These are phyloP conservation scores for Ophion ventricosus DNA, from an alignment of 2,888 invertebrate species.

Conservation along the genomic window DNA sequence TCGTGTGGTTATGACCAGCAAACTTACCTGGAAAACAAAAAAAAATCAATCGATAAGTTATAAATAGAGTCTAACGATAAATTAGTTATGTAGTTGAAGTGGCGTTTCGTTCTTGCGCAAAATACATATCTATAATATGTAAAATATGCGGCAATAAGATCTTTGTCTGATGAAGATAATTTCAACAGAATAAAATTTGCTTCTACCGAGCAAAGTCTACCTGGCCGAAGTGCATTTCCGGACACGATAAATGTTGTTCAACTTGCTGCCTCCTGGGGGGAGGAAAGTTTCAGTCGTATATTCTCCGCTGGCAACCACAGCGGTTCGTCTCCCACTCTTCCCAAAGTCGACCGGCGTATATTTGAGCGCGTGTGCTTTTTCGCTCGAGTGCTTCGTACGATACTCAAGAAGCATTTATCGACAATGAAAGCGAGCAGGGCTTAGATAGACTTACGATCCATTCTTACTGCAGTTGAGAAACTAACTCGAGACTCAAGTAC, in stretches of 20 bases:
- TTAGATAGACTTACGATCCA: neutral
- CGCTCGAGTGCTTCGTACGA: conserved; percentile 38
- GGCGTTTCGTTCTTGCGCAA: too few species aligned
- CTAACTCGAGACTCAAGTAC: neutral
- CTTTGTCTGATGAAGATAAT: neutral
- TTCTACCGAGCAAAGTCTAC: neutral
- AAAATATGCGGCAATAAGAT: neutral
- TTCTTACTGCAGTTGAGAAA: conserved; percentile 17
- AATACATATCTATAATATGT: neutral
- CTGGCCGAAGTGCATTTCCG: neutral
- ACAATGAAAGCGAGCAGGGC: conserved; percentile 25
- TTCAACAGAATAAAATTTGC: neutral
- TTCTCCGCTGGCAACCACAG: neutral
- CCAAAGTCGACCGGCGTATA: conserved; percentile 24
- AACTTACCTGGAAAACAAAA: conserved; percentile 61
- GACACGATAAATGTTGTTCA: neutral
- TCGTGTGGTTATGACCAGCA: neutral
- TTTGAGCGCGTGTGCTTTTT: conserved; percentile 13
- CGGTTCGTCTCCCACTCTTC: neutral
- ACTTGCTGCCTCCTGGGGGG: neutral
- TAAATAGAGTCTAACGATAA: neutral
- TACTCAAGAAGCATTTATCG: conserved; percentile 31
- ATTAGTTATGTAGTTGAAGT: neutral
- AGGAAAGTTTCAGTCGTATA: neutral
- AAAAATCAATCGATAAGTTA: neutral